Percentiles rank a stretch among this genome's conserved stretches.
phyloP scores from a whole-genome alignment of 2,113 vertebrate genomes.

The Hylia prasina region DNA sequence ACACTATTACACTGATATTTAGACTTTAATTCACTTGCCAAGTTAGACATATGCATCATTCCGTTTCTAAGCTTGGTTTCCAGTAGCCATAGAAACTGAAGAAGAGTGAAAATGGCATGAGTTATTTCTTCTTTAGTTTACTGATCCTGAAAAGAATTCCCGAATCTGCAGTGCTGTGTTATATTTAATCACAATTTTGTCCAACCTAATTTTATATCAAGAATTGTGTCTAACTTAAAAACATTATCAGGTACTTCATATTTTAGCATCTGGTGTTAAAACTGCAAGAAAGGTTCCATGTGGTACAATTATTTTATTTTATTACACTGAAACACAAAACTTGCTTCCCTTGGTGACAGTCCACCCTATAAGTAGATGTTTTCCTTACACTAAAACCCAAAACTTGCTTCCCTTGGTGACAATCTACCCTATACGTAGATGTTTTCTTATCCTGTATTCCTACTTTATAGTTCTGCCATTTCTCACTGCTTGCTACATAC shows the following conservation, averaged over 20 bases:
- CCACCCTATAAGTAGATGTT: background rate
- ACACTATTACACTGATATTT: background rate
- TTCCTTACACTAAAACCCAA: background rate
- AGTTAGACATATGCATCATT: background rate
- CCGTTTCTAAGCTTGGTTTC: constrained; percentile 4
- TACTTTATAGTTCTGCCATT: background rate
- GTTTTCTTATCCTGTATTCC: background rate
- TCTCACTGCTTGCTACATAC: background rate
- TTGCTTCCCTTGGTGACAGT: background rate
- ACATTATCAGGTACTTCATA: background rate
- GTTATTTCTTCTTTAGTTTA: background rate
- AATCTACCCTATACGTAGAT: background rate
- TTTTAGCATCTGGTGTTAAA: background rate
- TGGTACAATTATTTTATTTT: background rate
- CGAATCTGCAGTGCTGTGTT: background rate
- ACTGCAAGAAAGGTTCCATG: background rate
- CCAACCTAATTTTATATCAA: background rate
- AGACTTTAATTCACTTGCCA: background rate
- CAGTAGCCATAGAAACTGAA: constrained; percentile 47
- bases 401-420: background rate
- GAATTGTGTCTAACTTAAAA: background rate
- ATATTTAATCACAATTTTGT: background rate
- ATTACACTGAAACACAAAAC: background rate
- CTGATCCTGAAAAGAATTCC: background rate
- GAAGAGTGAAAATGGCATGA: background rate